Evolutionary conservation across 92 coral and sea anemone genomes (phyloP), one percentile per base, ranked within the genome.

Genomic region (Metridium senile): DNA sequence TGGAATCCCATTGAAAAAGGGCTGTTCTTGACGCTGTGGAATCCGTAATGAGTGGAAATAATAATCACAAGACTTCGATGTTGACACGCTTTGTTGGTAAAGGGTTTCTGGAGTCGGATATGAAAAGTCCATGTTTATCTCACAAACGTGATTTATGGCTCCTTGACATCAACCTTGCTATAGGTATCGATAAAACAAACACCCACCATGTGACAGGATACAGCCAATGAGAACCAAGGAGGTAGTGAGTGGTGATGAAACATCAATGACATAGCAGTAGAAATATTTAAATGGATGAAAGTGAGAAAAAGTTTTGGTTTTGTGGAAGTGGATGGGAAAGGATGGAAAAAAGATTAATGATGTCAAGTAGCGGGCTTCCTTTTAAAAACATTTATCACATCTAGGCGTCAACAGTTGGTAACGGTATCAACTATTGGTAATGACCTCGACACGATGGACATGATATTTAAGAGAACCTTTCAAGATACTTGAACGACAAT

Each of bases 121-220:
- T 76, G 91, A 87, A 86, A 88, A 89, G 88, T 90, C 93, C 98
- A 94, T 94, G 94, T 80, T 94, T 94, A 91, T 89, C 93, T 62
- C 71, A 33, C 62, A 91, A 86, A 81, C 83, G 85, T 91, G 97
- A 91, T 94, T 94, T 91, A 91, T 91, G 84, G 92, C 86, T 85
- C 79, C 86, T 84, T 89, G 97, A 94, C 98, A 94, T 86, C 88
- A 86, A 89, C 88, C 98, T 35, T 22, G 46, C 25, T 68, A 31
- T n/a, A n/a, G n/a, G n/a, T 58, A 33, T 51, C 33, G 35, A 25
- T 73, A 33, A 45, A 73, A 58, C 78, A 57, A 73, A 62, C 65
- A 72, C 26, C 30, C 11, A 46, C 57, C 80, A 75, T 64, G 80
- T 75, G 80, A 75, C 80, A 33, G 33, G 20, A 25, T 19, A 33